These are phyloP conservation scores for Copidosoma aretas DNA, from an alignment of 2,888 invertebrate species.

Conservation along the genomic window DNA sequence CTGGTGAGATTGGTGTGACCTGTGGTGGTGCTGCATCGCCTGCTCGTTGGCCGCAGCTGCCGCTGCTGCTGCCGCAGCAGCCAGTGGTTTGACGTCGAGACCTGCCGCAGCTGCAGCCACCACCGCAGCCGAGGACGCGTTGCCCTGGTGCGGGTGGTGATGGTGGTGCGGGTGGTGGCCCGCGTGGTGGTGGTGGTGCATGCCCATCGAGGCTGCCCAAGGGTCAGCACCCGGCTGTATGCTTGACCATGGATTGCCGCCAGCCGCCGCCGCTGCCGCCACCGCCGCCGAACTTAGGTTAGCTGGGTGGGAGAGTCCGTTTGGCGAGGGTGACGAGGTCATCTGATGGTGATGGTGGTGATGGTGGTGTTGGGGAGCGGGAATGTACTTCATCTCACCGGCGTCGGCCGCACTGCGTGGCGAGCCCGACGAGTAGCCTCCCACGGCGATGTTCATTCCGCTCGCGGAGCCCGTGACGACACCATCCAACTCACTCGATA, in stretches of 20 bases:
- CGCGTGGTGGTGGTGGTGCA: slow-evolving; percentile 69
- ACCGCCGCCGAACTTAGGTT: slow-evolving; percentile 65
- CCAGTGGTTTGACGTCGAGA: slow-evolving; percentile 37
- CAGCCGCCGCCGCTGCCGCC: too few species aligned
- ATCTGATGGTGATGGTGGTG: slow-evolving; percentile 77
- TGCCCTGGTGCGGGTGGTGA: slow-evolving; percentile 63
- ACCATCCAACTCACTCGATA: slow-evolving; percentile 78
- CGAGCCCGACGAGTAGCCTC: slow-evolving; percentile 82
- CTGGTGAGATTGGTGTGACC: slow-evolving; percentile 56
- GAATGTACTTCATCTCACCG: slow-evolving; percentile 94
- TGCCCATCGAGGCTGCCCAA: slow-evolving; percentile 76
- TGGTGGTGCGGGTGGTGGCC: slow-evolving; percentile 75
- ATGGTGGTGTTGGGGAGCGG: slow-evolving; percentile 83
- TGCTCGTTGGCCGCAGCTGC: slow-evolving; percentile 61
- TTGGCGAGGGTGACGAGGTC: slow-evolving; percentile 73
- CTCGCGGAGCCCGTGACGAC: slow-evolving; percentile 69
- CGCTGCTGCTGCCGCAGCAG: slow-evolving; percentile 64
- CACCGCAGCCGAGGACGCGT: slow-evolving; percentile 68
- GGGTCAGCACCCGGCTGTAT: slow-evolving; percentile 79
- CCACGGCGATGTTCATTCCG: slow-evolving; percentile 74
- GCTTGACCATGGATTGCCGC: slow-evolving; percentile 82
- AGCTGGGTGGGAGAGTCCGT: slow-evolving; percentile 67
- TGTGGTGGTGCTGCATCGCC: slow-evolving; percentile 62
- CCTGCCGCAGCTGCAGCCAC: slow-evolving; percentile 62
- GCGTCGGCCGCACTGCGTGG: slow-evolving; percentile 86